These are phyloP conservation scores for Cheilosia soror DNA, from an alignment of 2,888 invertebrate species.

Conservation along the genomic window DNA sequence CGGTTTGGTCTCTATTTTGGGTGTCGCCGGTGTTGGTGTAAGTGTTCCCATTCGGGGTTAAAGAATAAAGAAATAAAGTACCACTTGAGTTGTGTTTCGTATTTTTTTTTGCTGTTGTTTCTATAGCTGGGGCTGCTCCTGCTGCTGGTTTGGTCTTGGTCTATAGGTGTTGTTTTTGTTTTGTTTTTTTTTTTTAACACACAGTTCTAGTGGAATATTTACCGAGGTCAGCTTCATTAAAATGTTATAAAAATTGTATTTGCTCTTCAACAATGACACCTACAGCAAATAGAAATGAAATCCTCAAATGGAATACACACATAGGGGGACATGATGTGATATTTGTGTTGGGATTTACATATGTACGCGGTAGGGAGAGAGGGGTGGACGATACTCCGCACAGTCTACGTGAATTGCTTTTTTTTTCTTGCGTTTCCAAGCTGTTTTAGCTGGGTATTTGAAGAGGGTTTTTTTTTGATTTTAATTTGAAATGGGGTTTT, in stretches of 20 bases:
- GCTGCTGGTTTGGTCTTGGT: background rate
- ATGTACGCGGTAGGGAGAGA: background rate
- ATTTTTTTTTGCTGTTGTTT: slow-evolving; percentile 6
- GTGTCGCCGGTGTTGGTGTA: slow-evolving; percentile 27
- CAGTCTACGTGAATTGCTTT: slow-evolving; percentile 33
- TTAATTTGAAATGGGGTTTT: slow-evolving; percentile 27
- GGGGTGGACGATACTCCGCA: background rate
- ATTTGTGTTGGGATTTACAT: no score
- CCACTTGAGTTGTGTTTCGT: slow-evolving; percentile 52
- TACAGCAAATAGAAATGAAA: slow-evolving; percentile 38
- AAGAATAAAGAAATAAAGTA: slow-evolving; percentile 47
- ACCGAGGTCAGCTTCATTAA: slow-evolving; percentile 74
- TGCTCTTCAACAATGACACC: slow-evolving; percentile 55
- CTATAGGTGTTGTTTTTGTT: background rate
- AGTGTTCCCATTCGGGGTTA: slow-evolving; percentile 42
- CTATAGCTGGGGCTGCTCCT: background rate
- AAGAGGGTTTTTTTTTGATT: slow-evolving; percentile 10
- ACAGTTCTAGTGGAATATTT: slow-evolving; percentile 57
- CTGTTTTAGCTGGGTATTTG: slow-evolving; percentile 9
- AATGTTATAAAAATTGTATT: slow-evolving; percentile 70
- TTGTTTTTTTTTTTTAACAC: slow-evolving; percentile 10
- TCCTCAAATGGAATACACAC: slow-evolving; percentile 8
- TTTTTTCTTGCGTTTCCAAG: background rate
- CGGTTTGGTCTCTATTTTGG: slow-evolving; percentile 25
- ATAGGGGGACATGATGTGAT: background rate